phyloP scores from a whole-genome alignment of 2,797 vertebrate genomes.

The Eulemur coronatus region DNA sequence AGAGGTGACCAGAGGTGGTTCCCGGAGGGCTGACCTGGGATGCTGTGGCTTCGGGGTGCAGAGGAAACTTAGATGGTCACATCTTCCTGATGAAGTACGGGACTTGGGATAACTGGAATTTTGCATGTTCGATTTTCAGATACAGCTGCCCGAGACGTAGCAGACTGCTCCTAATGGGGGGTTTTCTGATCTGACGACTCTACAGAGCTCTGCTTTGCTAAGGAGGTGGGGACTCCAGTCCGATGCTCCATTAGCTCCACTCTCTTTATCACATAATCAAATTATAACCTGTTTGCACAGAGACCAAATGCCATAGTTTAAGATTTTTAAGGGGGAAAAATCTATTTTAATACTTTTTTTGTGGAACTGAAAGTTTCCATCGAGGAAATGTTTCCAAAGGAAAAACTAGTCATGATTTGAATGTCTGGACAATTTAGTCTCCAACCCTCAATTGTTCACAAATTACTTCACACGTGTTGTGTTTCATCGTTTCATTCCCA shows the following conservation, averaged over 20 bases:
- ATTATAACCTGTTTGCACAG: accelerated
- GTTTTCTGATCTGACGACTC: neutral
- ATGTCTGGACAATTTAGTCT: accelerated
- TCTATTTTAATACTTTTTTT: neutral
- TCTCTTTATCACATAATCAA: neutral
- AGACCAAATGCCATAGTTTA: neutral
- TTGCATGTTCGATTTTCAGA: accelerated
- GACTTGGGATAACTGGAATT: neutral
- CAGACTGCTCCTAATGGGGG: accelerated
- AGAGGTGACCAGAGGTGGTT: accelerated
- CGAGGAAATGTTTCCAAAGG: neutral
- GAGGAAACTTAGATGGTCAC: accelerated
- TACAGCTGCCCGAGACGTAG: accelerated
- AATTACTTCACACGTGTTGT: accelerated
- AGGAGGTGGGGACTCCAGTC: accelerated
- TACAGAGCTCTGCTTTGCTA: neutral
- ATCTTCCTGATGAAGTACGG: accelerated
- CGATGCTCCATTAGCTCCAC: accelerated
- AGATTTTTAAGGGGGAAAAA: neutral
- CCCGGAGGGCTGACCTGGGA: neutral
- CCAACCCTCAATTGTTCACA: accelerated
- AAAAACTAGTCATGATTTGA: accelerated
- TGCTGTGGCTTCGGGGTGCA: no score
- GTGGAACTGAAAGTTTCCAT: neutral
- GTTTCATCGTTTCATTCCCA: neutral